phyloP scores from a whole-genome alignment of 2,888 invertebrate genomes.

The Xylophagus ater region DNA sequence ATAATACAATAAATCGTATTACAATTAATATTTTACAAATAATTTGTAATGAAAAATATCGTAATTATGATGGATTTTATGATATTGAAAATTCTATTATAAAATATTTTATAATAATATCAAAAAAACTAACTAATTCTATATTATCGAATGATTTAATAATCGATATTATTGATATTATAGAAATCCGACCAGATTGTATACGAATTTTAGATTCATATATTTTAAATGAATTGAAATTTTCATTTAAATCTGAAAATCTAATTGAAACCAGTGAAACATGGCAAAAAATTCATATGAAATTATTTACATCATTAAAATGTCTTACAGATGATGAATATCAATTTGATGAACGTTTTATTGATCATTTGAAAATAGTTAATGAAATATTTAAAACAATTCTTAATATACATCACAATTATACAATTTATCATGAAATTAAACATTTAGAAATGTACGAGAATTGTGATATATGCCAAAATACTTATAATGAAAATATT shows the following conservation, averaged over 20 bases:
- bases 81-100: not conserved
- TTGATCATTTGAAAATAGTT: not conserved
- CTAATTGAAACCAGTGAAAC: not conserved
- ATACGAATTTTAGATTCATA: constrained; percentile 1
- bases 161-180: not conserved
- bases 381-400: constrained; percentile 4
- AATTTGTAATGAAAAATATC: not conserved
- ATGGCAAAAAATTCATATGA: constrained; percentile 2
- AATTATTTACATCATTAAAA: not conserved
- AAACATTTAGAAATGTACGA: not conserved
- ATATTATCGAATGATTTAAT: not conserved
- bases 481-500: too few species aligned
- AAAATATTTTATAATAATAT: not conserved
- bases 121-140: not conserved
- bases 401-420: constrained; percentile 4
- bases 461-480: constrained; percentile 2
- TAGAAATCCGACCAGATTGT: constrained; percentile 1
- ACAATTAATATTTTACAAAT: not conserved
- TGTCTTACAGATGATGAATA: too few species aligned
- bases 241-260: not conserved
- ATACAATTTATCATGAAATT: constrained; percentile 6
- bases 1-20: not conserved
- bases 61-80: not conserved
- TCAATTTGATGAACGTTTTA: not conserved
- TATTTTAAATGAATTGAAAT: not conserved